Conservation (phyloP, 2,113 vertebrate species). For the Rhabdomys dilectus region DNA sequence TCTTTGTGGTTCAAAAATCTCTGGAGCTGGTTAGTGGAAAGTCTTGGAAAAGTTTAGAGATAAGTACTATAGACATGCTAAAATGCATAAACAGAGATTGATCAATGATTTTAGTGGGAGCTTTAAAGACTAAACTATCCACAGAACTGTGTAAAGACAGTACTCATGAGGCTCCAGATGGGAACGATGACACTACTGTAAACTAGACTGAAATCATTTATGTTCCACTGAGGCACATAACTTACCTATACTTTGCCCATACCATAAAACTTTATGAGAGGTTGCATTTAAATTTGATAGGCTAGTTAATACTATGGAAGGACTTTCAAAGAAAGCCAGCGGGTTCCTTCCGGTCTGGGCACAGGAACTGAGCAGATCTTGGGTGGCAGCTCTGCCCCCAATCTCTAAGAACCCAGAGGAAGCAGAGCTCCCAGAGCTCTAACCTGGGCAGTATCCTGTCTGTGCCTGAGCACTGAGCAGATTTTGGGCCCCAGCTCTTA, state of each 20-base stretch:
- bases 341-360: too few relatives aligned
- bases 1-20: background rate
- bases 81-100: background rate
- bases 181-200: background rate
- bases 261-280: background rate
- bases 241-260: background rate
- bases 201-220: background rate
- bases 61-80: background rate
- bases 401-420: too few relatives aligned
- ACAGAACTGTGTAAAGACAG: background rate
- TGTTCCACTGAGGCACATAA: background rate
- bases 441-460: too few relatives aligned
- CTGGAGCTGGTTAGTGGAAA: background rate
- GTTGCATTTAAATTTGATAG: background rate
- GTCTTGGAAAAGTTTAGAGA: background rate
- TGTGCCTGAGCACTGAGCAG: too few relatives aligned
- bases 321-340: background rate
- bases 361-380: too few relatives aligned
- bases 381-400: too few relatives aligned
- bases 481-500: too few relatives aligned
- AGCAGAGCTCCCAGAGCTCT: too few relatives aligned
- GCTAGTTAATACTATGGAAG: background rate
- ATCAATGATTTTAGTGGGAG: background rate
- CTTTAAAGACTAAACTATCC: too few relatives aligned
- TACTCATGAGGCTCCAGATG: background rate